phyloP scores from a whole-genome alignment of 1,140 invertebrate genomes.

The Aradophagus sp. region DNA sequence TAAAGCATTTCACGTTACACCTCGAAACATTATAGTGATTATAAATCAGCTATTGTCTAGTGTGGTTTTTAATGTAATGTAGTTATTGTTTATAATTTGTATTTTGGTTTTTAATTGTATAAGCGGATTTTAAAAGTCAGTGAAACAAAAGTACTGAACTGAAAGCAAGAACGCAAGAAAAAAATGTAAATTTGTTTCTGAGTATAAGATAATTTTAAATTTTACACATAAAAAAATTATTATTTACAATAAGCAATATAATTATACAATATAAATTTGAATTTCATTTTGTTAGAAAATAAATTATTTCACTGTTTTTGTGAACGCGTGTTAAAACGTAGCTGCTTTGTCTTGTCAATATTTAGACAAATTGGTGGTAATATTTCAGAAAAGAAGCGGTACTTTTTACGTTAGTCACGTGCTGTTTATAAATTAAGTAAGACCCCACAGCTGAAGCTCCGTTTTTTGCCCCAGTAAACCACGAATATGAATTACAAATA shows the following conservation, averaged over 20 bases:
- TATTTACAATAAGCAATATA: too few relatives aligned
- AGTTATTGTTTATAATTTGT: neutral
- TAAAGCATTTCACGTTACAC: slow-evolving; percentile 37
- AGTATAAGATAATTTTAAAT: too few relatives aligned
- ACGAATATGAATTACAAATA: slow-evolving; percentile 23
- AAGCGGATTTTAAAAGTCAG: too few relatives aligned
- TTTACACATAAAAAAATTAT: too few relatives aligned
- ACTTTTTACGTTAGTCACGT: slow-evolving; percentile 32
- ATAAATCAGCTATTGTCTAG: slow-evolving; percentile 39
- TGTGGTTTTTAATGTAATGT: slow-evolving; percentile 1
- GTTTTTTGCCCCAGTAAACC: slow-evolving; percentile 20
- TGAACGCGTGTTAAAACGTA: too few relatives aligned
- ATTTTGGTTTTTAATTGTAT: too few relatives aligned
- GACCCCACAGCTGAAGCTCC: slow-evolving; percentile 20
- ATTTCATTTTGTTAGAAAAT: too few relatives aligned
- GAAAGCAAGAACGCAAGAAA: too few relatives aligned
- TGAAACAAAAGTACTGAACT: too few relatives aligned
- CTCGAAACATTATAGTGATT: slow-evolving; percentile 30
- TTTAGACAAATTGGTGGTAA: slow-evolving; percentile 29
- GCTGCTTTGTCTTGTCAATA: slow-evolving; percentile 21
- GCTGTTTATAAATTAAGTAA: slow-evolving; percentile 43
- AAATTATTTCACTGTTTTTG: too few relatives aligned
- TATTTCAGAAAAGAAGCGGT: slow-evolving; percentile 5
- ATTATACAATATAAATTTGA: neutral
- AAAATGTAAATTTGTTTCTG: too few relatives aligned